Evolutionary conservation across 1,140 invertebrate species (phyloP).

Genomic region (Ips typographus): DNA sequence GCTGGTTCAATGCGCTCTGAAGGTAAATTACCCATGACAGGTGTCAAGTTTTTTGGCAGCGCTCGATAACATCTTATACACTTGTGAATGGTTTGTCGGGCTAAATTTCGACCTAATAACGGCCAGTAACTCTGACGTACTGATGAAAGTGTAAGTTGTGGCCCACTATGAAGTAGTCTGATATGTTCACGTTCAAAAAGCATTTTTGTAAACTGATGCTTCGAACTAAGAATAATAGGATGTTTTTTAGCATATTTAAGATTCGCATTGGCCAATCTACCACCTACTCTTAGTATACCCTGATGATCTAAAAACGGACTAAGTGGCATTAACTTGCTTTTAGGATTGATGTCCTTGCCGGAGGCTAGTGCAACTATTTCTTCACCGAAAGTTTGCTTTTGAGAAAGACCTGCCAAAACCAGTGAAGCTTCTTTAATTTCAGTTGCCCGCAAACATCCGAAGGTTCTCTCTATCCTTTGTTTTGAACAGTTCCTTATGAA

Average conservation of each 20-base stretch:
- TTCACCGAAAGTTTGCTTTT: neutral
- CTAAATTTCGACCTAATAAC: constrained; percentile 28
- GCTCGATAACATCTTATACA: constrained; percentile 32
- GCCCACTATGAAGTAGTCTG: neutral
- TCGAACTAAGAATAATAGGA: constrained; percentile 3
- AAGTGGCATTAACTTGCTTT: constrained; percentile 46
- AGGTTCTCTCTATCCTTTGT: neutral
- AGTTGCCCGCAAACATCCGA: neutral
- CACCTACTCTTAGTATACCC: constrained; percentile 51
- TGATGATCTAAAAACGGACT: constrained; percentile 49
- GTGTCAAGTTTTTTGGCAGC: constrained; percentile 11
- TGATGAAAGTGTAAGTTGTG: neutral
- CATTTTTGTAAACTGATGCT: constrained; percentile 11
- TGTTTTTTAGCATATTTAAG: constrained; percentile 27
- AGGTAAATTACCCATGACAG: constrained; percentile 49
- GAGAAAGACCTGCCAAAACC: neutral
- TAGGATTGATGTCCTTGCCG: constrained; percentile 48
- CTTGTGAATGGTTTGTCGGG: constrained; percentile 22
- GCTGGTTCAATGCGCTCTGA: constrained; percentile 38
- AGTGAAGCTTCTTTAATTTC: neutral
- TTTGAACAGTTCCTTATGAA: neutral
- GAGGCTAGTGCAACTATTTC: constrained; percentile 35
- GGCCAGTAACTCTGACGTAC: constrained; percentile 39
- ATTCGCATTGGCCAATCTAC: constrained; percentile 47
- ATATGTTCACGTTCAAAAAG: constrained; percentile 1